Base-by-base conservation (phyloP, 2,888 invertebrate genomes). In the Diarsia dahlii region DNA sequence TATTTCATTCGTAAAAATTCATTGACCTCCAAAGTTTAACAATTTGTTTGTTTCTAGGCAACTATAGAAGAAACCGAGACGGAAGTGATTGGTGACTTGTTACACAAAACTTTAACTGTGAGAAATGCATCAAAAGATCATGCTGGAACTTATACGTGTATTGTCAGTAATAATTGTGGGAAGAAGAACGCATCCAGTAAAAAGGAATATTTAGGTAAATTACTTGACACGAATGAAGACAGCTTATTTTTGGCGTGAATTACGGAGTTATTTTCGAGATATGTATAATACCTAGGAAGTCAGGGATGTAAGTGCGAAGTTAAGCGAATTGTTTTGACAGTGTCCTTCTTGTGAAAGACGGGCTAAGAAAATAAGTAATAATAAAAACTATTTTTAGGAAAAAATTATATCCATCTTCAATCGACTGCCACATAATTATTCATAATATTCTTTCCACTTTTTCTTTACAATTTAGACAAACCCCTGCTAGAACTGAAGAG, bases 101-200 rank as follows among this genome's bases (percentile, higher is more conserved):
- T 94, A 39, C 95, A 92, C 71, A 90, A 88, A 28, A 91, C 89
- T 71, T 89, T 95, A 63, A 94, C 90, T 45, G 85, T 96, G 48
- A 52, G 62, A 2, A 93, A 95, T 72, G 95, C 95, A 0, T 91
- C 90, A 1, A 84, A 81, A 65, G 84, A 89, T 18, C 91, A 95
- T 71, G 90, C 72, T 6, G 95, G 95, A 0, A 50, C 1, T 0
- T 96, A 95, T 79, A 87, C 56, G 0, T 96, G 96, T 72, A 73
- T 86, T 13, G 89, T 93, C 3, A 88, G 76, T 50, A 93, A 91
- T 73, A 90, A 84, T 23, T 89, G 88, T 72, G 87, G 84, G 0
- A 56, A 78, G 2, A 83, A 84, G 63, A 45, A 58, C 13, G 68
- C 18, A 2, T 67, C 20, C 1, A 74, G 85, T 64, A 46, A 3